Base-by-base conservation (phyloP, 1,140 invertebrate genomes). In the Drosophila burlai region DNA sequence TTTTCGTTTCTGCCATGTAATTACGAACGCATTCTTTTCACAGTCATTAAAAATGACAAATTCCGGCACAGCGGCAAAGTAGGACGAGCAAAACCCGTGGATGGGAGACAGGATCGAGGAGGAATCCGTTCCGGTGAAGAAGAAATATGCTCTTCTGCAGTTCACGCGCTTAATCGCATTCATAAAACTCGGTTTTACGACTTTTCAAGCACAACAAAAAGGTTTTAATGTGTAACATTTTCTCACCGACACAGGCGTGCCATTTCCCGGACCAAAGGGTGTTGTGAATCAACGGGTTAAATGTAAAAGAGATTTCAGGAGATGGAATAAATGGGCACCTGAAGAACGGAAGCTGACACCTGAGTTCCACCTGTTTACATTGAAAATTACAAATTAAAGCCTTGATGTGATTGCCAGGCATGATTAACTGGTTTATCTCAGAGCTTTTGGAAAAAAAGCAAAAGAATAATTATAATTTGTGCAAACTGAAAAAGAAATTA, bases 1-100 rank as follows among this genome's bases (percentile, higher is more conserved):
- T 81, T 65, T 79, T 73, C 81, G 43, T 79, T 80, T 50, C 63
- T 55, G 72, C 72, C 83, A 75, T 87, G 80, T 87, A 87, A 87
- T 87, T 89, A 89, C 83, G 78, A 79, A 64, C 84, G 84, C 85
- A 89, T 89, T 89, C 81, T 89, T 89, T 90, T 84, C 78, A 61
- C 81, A 89, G 84, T 89, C 84, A 90, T 89, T 89, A 89, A 89
- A 89, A 89, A 89, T 89, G 84, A 89, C 84, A 89, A 89, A 89
- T 89, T 89, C 84, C 84, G 78, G 63, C 85, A 76, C 60, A 90
- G 57, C 66, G 62, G 68, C 85, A 90, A 86, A 84, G 69, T 81
- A 81, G 81, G 61, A 78, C 68, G 68, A 49, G 49, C 46, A 64
- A 55, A 45, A 31, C 50, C 45, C 46, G 7, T 45, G 43, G 42